Conservation (phyloP, 2,113 vertebrate species). For the Hippoglossus stenolepis region DNA sequence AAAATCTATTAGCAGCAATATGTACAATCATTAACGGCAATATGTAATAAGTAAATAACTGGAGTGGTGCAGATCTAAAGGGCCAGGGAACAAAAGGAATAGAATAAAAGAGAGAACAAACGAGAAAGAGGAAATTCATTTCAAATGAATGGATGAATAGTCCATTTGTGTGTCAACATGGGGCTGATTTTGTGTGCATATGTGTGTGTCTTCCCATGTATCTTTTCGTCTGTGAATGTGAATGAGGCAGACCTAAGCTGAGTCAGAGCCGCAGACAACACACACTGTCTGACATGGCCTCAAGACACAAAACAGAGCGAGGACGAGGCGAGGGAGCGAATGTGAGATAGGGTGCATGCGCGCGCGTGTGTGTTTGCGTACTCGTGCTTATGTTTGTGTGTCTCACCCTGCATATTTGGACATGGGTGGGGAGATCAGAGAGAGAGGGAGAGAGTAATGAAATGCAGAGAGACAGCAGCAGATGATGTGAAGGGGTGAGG, state of each 20-base stretch:
- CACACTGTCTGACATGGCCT: conserved; percentile 58
- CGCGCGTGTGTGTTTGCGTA: conserved; percentile 14
- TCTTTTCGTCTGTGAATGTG: not conserved
- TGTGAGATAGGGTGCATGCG: not conserved
- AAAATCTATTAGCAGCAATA: conserved; percentile 57
- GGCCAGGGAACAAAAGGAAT: not conserved
- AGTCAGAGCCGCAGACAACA: conserved; percentile 55
- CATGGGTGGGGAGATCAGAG: conserved; percentile 33
- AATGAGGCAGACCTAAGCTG: conserved; percentile 50
- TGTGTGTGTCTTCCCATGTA: not conserved
- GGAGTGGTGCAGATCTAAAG: not conserved
- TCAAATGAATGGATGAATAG: not conserved
- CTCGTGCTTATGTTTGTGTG: conserved; percentile 4
- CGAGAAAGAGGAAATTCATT: not conserved
- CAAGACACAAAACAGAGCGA: conserved; percentile 58
- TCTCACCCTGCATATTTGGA: conserved; percentile 38
- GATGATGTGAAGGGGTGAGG: conserved; percentile 33
- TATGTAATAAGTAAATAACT: conserved; percentile 33
- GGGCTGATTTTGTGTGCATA: conserved; percentile 2
- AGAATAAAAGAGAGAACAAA: not conserved
- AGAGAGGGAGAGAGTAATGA: conserved; percentile 8
- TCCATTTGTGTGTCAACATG: not conserved
- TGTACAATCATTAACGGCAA: conserved; percentile 47
- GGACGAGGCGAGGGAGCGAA: conserved; percentile 16
- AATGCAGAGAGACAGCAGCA: conserved; percentile 42